These are phyloP conservation scores for Leucophenga montana DNA, from an alignment of 2,888 invertebrate genomes.

Conservation along the genomic window DNA sequence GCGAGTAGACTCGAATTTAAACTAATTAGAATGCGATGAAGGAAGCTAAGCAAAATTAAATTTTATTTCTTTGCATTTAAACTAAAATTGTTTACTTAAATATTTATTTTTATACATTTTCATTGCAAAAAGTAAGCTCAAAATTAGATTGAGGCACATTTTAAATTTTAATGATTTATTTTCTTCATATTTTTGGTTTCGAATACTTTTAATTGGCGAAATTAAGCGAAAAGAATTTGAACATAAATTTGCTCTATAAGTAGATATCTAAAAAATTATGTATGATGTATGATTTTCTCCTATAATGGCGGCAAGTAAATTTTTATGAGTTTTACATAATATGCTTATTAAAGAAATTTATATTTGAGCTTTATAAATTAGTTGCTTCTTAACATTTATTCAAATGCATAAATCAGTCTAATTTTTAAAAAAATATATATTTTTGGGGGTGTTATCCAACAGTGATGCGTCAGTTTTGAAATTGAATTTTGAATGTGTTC, in stretches of 20 bases:
- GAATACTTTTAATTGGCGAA: slow-evolving; percentile 36
- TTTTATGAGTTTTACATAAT: slow-evolving; percentile 6
- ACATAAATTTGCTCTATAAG: slow-evolving; percentile 22
- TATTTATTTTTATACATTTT: slow-evolving; percentile 31
- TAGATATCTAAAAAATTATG: slow-evolving; percentile 17
- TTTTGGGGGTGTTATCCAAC: not conserved
- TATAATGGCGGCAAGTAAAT: not conserved
- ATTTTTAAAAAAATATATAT: slow-evolving; percentile 42
- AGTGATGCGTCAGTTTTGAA: slow-evolving; percentile 30
- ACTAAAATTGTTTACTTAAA: slow-evolving; percentile 14
- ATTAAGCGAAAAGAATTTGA: too few relatives aligned
- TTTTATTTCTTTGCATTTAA: slow-evolving; percentile 9
- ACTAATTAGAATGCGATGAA: slow-evolving; percentile 31
- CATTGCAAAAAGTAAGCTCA: not conserved
- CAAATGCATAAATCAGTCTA: slow-evolving; percentile 64
- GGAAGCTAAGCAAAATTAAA: slow-evolving; percentile 44
- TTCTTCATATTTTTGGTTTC: slow-evolving; percentile 34
- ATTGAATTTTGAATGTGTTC: not conserved
- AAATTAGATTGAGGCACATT: slow-evolving; percentile 16
- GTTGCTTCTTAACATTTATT: slow-evolving; percentile 13
- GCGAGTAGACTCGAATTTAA: slow-evolving; percentile 3
- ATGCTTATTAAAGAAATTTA: slow-evolving; percentile 11
- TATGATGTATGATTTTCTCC: slow-evolving; percentile 11
- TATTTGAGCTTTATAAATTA: slow-evolving; percentile 4
- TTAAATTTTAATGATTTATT: slow-evolving; percentile 9